These are phyloP conservation scores for Laothoe populi DNA, from an alignment of 2,888 invertebrate genomes.

Conservation along the genomic window DNA sequence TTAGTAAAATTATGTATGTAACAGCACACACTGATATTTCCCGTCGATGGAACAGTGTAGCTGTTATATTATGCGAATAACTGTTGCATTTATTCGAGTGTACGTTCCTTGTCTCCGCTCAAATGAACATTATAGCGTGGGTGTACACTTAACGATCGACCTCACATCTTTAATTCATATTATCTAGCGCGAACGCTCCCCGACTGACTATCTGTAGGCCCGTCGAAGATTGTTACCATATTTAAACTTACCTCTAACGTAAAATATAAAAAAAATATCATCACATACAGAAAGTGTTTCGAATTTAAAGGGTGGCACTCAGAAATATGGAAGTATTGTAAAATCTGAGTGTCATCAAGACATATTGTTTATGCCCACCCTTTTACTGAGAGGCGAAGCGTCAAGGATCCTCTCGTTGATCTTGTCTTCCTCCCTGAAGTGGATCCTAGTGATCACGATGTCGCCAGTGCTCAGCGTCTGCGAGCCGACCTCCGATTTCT, in stretches of 20 bases:
- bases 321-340: constrained; percentile 66
- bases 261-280: constrained; percentile 63
- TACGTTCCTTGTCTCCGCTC: constrained; percentile 72
- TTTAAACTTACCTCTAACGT: constrained; percentile 52
- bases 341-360: constrained; percentile 72
- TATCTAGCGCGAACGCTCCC: constrained; percentile 37
- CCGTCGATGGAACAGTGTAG: constrained; percentile 68
- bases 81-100: constrained; percentile 74
- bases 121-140: constrained; percentile 79
- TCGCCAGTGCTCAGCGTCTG: constrained; percentile 97
- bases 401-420: constrained; percentile 75
- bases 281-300: constrained; percentile 70
- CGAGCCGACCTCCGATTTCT: constrained; percentile 86
- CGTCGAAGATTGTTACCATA: constrained; percentile 35
- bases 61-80: constrained; percentile 71
- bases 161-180: constrained; percentile 49
- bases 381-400: constrained; percentile 73
- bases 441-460: constrained; percentile 94
- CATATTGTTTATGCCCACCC: constrained; percentile 72
- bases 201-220: constrained; percentile 49
- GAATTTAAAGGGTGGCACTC: constrained; percentile 76
- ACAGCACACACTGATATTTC: constrained; percentile 66
- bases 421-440: constrained; percentile 81
- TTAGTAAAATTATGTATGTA: constrained; percentile 56
- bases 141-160: constrained; percentile 72